Evolutionary conservation across 2,113 vertebrate genomes (phyloP).

Genomic region (Camelus bactrianus): DNA sequence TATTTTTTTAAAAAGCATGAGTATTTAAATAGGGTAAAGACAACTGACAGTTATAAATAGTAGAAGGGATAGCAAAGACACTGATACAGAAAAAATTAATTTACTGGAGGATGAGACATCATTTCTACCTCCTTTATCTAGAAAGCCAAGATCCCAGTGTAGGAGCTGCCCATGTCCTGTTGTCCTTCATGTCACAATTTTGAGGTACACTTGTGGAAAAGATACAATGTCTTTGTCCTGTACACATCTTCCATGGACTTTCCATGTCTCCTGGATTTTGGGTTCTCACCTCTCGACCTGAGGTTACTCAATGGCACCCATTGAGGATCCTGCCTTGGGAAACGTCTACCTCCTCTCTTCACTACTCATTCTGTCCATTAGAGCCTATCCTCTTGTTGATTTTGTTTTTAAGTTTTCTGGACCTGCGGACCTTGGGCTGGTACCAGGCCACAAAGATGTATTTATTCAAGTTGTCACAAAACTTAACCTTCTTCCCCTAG

Average conservation of each 20-base stretch:
- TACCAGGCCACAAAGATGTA: background rate
- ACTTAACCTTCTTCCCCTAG: background rate
- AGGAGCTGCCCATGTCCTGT: background rate
- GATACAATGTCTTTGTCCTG: background rate
- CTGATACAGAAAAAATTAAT: background rate
- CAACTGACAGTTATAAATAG: background rate
- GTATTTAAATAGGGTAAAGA: conserved; percentile 1
- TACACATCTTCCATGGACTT: background rate
- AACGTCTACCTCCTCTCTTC: background rate
- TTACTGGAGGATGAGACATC: background rate
- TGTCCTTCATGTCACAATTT: background rate
- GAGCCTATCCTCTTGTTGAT: background rate
- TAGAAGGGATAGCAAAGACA: background rate
- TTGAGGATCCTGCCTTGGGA: background rate
- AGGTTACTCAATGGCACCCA: background rate
- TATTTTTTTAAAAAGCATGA: background rate
- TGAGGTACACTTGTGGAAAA: background rate
- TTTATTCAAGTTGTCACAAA: background rate
- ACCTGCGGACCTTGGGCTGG: background rate
- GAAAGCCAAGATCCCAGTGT: background rate
- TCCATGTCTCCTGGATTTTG: background rate
- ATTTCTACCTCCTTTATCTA: background rate
- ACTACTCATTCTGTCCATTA: background rate
- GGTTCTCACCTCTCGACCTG: conserved; percentile 9
- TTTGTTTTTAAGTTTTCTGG: conserved; percentile 29